phyloP scores from a whole-genome alignment of 2,113 vertebrate species.

The Hypanus sabinus region DNA sequence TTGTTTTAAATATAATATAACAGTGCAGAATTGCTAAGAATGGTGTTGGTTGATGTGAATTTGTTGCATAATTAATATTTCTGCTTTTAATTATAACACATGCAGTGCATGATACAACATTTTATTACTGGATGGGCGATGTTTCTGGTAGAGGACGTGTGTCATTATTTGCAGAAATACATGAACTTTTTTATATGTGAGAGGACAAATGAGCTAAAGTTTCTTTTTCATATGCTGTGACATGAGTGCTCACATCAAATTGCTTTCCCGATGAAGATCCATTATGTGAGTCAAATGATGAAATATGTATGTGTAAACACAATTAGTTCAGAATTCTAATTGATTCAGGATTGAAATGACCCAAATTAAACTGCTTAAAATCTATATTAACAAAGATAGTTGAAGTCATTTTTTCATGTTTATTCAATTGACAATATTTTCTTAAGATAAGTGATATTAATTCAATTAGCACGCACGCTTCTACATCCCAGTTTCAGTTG shows the following conservation, averaged over 20 bases:
- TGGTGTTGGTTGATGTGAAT: conserved; percentile 11
- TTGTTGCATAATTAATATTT: conserved; percentile 27
- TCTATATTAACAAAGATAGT: background rate
- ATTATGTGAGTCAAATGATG: background rate
- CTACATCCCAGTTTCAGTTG: background rate
- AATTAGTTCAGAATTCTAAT: background rate
- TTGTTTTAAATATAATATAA: conserved; percentile 5
- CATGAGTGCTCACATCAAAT: background rate
- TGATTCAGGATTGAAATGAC: background rate
- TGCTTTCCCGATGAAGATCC: background rate
- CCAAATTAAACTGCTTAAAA: background rate
- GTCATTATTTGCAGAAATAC: conserved; percentile 1
- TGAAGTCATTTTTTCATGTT: background rate
- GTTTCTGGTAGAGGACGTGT: background rate
- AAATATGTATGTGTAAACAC: background rate
- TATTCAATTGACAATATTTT: background rate
- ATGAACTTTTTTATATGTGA: background rate
- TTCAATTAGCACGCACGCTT: background rate
- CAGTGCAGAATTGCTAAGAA: background rate
- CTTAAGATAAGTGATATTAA: background rate
- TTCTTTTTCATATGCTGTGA: background rate
- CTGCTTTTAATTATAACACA: conserved; percentile 23
- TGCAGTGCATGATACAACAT: background rate
- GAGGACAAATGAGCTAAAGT: background rate
- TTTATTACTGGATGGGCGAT: background rate